Evolutionary conservation across 2,888 invertebrate genomes (phyloP).

Genomic region (Amphipoea lucens): DNA sequence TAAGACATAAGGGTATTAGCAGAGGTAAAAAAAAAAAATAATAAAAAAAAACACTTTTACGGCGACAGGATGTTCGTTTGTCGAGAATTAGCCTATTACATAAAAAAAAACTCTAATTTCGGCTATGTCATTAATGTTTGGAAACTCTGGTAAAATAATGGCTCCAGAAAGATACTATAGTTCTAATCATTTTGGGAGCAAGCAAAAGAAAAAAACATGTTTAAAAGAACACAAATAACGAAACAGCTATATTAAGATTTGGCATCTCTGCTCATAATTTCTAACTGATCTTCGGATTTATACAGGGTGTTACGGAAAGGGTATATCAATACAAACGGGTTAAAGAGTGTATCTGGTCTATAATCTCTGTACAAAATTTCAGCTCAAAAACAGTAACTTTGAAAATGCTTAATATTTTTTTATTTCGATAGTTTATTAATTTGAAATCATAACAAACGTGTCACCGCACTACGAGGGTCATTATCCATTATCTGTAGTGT

Average conservation of each 20-base stretch:
- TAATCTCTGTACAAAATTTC: too few relatives aligned
- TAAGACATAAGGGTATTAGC: constrained; percentile 23
- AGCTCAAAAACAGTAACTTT: too few relatives aligned
- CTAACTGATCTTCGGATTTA: constrained; percentile 5
- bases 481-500: too few relatives aligned
- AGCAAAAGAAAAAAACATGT: constrained; percentile 30
- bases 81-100: constrained; percentile 89
- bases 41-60: constrained; percentile 10
- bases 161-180: constrained; percentile 1
- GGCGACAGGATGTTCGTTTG: constrained; percentile 77
- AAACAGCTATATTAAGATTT: not conserved
- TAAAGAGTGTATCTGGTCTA: too few relatives aligned
- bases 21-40: constrained; percentile 23
- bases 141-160: constrained; percentile 9
- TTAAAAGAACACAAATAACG: constrained; percentile 1
- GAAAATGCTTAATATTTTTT: too few relatives aligned
- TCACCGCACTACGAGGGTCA: too few relatives aligned
- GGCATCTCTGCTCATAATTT: not conserved
- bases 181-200: not conserved
- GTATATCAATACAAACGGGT: too few relatives aligned
- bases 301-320: too few relatives aligned
- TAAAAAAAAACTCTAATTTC: constrained; percentile 88
- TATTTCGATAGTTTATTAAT: too few relatives aligned
- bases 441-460: too few relatives aligned
- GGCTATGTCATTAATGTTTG: constrained; percentile 70